Base-by-base conservation (phyloP, 2,888 invertebrate species). In the Sarcophaga rosellei region DNA sequence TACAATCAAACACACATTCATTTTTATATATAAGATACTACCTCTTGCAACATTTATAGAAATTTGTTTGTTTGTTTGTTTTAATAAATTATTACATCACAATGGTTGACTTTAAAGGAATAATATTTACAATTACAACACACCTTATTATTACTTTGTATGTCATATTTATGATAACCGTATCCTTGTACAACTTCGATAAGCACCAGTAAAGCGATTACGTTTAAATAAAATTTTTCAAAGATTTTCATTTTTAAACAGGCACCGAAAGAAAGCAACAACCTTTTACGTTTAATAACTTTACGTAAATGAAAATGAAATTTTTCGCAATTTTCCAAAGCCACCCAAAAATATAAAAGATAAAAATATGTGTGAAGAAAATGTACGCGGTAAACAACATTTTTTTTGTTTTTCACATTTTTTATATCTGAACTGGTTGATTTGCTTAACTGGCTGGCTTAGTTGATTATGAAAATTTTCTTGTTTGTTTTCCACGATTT, bases 281-380 rank as follows among this genome's bases (percentile, higher is more conserved):
- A 89, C 88, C 84, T 86, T 77, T 81, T 70, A 57, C 74, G 68
- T 80, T 78, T 79, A 87, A 79, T 57, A 76, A 21, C 75, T 74
- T 66, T 17, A 45, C 53, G 57, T 73, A 87, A 89, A 89, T 88
- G 88, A 89, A 88, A 88, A 87, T 80, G 84, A 88, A 88, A 88
- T 88, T 88, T 70, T 70, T 62, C 74, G 63, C 77, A 84, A 79
- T 86, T 87, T 87, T 82, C 84, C 85, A 78, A 86, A 84, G 86
- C 83, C 81, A 76, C 70, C 15, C 4, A 53, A 53, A 53, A 12
- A 53, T 15, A 25, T 15, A 25, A 81, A 65, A 47, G 15, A 47
- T 15, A 47, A 47, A 25, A 82, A 65, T 76, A 79, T 62, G 65
- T 62, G 72, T 61, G 47, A 69, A 44, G 53, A 53, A 35, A 12